Base-by-base conservation (phyloP, 1,140 invertebrate species). In the Platyscapa corneri region DNA sequence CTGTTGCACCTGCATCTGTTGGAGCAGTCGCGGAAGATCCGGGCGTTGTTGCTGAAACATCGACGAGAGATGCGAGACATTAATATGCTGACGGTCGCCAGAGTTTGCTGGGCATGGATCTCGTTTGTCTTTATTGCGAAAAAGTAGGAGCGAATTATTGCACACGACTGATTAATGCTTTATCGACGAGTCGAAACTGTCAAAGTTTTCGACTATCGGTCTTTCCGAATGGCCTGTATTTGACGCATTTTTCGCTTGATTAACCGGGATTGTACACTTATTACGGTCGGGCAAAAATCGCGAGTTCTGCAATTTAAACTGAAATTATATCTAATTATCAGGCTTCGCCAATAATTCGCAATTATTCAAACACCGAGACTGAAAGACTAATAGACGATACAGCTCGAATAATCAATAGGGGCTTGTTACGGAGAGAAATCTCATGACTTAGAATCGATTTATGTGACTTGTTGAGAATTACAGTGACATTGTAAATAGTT, bases 1-100 rank as follows among this genome's bases (percentile, higher is more conserved):
- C 93, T 98, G 97, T 91, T 97, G 96, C 37, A 97, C 97, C 90
- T 98, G 97, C 96, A 98, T 98, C 94, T 98, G 97, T 93, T 98
- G 97, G 93, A 97, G 92, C 86, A 97, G 91, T 89, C 96, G 94
- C 27, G 96, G 96, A 74, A 97, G 93, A 91, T 97, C 96, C 78
- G 96, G 95, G 86, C 96, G 94, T 93, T 96, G 96, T 95, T 96
- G 96, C 96, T 96, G 94, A 37, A 78, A 56, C 10, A 53, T 37
- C 16, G 37, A 0, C 56, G 23, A 56, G 18, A 30, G 18, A 70
- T 3, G 67, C 12, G 37, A 37, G 23, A 27, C 0, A 18, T 67
- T 67, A 37, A 37, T 70, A 70, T 8, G 67, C 23, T 70, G n/a
- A 14, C 23, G 2, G 30, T 34, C 23, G 56, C 8, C 18, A 16